phyloP scores from a whole-genome alignment of 2,113 vertebrate species.

The Deroptyus accipitrinus region DNA sequence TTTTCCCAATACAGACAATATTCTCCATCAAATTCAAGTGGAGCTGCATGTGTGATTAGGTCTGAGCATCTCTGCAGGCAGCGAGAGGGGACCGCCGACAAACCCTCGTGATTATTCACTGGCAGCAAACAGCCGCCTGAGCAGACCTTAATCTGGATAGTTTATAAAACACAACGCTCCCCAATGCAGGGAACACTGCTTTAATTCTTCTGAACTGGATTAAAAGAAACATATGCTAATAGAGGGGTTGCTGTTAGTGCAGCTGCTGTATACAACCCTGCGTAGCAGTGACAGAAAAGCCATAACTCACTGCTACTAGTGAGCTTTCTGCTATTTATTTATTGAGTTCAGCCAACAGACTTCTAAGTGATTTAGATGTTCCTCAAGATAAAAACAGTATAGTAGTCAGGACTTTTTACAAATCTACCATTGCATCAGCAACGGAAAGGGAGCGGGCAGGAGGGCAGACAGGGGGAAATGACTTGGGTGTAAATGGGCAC shows the following conservation, averaged over 20 bases:
- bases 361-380: slow-evolving; percentile 33
- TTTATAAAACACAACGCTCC: neutral
- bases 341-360: slow-evolving; percentile 41
- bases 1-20: accelerated
- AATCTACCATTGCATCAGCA: neutral
- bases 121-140: neutral
- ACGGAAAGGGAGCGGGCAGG: neutral
- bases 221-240: neutral
- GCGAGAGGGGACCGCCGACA: neutral
- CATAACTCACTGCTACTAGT: slow-evolving; percentile 14
- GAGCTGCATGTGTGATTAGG: accelerated
- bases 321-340: slow-evolving; percentile 16
- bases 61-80: neutral
- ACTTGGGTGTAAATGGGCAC: neutral
- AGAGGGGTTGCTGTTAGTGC: neutral
- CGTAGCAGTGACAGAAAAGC: neutral
- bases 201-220: neutral
- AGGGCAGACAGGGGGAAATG: neutral
- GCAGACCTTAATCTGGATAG: neutral
- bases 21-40: accelerated
- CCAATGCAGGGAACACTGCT: neutral
- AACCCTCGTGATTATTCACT: accelerated
- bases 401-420: neutral
- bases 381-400: slow-evolving; percentile 46
- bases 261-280: neutral